Evolutionary conservation across 2,888 invertebrate genomes (phyloP).

Genomic region (Drosophila prostipennis): DNA sequence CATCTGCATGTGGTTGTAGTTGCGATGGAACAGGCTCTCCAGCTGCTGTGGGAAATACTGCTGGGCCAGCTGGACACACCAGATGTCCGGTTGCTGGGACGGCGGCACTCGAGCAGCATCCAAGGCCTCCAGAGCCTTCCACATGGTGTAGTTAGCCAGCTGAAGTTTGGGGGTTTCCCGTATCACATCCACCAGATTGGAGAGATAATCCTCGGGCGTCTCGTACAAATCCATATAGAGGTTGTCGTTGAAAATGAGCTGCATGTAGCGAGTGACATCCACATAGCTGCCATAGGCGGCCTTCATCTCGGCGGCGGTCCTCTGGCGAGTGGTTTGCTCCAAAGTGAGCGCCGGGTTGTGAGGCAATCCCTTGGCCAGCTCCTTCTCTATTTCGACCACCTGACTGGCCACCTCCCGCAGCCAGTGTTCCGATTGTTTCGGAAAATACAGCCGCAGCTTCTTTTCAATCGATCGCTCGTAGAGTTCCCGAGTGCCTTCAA

Average conservation of each 20-base stretch:
- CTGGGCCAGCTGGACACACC: slow-evolving; percentile 76
- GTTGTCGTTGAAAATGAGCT: slow-evolving; percentile 78
- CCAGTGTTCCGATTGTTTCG: slow-evolving; percentile 70
- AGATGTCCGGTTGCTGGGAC: slow-evolving; percentile 57
- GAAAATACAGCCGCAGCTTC: slow-evolving; percentile 72
- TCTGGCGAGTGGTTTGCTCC: slow-evolving; percentile 73
- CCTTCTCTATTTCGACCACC: slow-evolving; percentile 73
- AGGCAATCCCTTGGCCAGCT: slow-evolving; percentile 79
- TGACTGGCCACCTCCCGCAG: slow-evolving; percentile 74
- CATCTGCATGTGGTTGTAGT: slow-evolving; percentile 77
- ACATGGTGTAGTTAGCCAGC: slow-evolving; percentile 83
- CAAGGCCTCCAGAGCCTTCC: slow-evolving; percentile 77
- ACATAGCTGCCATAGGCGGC: slow-evolving; percentile 78
- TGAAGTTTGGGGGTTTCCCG: slow-evolving; percentile 75
- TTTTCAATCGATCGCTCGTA: slow-evolving; percentile 60
- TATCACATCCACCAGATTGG: slow-evolving; percentile 77
- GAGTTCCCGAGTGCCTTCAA: slow-evolving; percentile 52
- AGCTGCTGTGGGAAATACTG: slow-evolving; percentile 79
- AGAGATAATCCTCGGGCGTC: slow-evolving; percentile 77
- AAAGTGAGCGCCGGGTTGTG: slow-evolving; percentile 70
- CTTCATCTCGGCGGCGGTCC: slow-evolving; percentile 72
- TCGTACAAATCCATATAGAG: slow-evolving; percentile 78
- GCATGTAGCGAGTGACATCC: slow-evolving; percentile 79
- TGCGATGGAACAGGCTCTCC: slow-evolving; percentile 79
- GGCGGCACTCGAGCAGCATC: slow-evolving; percentile 66